A percentile compares a stretch with the other conserved stretches of the same genome.
These are phyloP conservation scores for Saimiri boliviensis DNA, from an alignment of 2,113 vertebrate genomes.

Conservation along the genomic window DNA sequence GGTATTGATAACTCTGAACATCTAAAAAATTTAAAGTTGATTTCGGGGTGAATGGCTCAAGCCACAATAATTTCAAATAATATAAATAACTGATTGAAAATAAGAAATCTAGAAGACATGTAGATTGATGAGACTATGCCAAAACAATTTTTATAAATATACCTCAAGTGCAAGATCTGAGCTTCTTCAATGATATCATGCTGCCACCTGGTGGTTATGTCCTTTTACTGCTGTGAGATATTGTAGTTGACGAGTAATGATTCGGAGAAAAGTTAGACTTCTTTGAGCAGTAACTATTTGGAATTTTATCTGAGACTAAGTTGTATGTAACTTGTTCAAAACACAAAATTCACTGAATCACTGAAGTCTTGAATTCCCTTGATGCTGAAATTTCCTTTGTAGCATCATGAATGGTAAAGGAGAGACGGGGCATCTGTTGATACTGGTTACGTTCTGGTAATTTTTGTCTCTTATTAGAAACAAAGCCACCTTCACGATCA, in stretches of 20 bases:
- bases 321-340: background rate
- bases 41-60: background rate
- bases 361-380: background rate
- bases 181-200: slow-evolving; percentile 48
- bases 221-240: slow-evolving; percentile 46
- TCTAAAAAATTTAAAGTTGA: background rate
- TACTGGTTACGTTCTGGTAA: background rate
- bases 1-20: background rate
- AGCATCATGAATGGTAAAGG: background rate
- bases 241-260: background rate
- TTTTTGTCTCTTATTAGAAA: slow-evolving; percentile 21
- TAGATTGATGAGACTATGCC: background rate
- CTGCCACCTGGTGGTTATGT: slow-evolving; percentile 67
- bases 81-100: background rate
- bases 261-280: background rate
- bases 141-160: background rate
- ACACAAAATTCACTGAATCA: background rate
- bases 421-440: background rate
- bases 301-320: slow-evolving; percentile 19
- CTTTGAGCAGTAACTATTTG: background rate
- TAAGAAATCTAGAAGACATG: background rate
- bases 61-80: background rate
- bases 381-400: background rate
- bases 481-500: background rate
- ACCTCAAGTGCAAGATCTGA: background rate